These are phyloP conservation scores for Palythoa grandiflora DNA, from an alignment of 92 coral and sea anemone genomes.

Conservation along the genomic window DNA sequence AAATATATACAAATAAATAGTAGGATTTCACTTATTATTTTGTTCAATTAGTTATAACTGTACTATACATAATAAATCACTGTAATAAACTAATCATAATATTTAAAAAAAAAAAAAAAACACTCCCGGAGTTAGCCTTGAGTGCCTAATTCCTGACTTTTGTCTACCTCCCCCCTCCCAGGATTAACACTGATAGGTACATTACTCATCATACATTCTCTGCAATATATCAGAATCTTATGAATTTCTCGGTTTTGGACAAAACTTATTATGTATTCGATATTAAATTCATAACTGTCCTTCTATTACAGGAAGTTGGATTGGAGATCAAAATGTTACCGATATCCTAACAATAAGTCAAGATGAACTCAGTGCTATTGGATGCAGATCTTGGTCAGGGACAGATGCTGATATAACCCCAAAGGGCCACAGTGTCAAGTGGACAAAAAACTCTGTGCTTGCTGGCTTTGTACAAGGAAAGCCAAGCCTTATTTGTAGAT, in stretches of 20 bases:
- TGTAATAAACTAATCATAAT: background rate
- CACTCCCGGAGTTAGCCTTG: conserved; percentile 19
- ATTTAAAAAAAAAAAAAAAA: background rate
- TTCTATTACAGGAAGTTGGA: too few relatives aligned
- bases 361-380: too few relatives aligned
- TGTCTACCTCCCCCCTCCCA: too few relatives aligned
- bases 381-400: too few relatives aligned
- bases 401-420: too few relatives aligned
- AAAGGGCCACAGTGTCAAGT: too few relatives aligned
- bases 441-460: conserved; percentile 21
- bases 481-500: conserved; percentile 53
- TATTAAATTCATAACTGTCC: too few relatives aligned
- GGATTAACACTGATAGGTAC: conserved; percentile 8
- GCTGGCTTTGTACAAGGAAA: conserved; percentile 58
- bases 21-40: background rate
- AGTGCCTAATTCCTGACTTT: too few relatives aligned
- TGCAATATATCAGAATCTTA: conserved; percentile 15
- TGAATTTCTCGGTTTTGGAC: conserved; percentile 26
- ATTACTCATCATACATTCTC: background rate
- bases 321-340: too few relatives aligned
- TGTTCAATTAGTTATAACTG: conserved; percentile 16
- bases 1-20: background rate
- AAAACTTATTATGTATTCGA: background rate
- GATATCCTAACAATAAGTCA: too few relatives aligned
- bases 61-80: conserved; percentile 20